Conservation (phyloP, 2,888 invertebrate genomes). For the Biston betularia region DNA sequence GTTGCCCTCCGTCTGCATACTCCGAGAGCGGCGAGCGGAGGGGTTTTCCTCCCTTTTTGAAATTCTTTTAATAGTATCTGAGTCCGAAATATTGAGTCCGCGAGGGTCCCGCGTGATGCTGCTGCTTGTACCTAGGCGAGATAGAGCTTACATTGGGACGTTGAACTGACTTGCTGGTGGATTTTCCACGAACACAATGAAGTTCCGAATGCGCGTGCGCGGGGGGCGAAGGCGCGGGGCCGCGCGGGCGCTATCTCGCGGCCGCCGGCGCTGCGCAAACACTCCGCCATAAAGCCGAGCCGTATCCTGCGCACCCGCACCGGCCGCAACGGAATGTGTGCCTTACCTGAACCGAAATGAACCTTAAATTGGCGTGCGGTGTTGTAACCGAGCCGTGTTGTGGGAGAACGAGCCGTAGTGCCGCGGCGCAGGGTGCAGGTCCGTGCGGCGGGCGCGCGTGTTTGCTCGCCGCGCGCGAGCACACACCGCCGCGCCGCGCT, state of each 20-base stretch:
- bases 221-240: too few relatives aligned
- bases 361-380: not conserved
- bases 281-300: slow-evolving; percentile 19
- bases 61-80: too few relatives aligned
- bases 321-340: not conserved
- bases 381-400: not conserved
- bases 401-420: slow-evolving; percentile 13
- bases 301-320: slow-evolving; percentile 1
- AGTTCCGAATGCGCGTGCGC: too few relatives aligned
- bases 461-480: slow-evolving; percentile 28
- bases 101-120: too few relatives aligned
- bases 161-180: too few relatives aligned
- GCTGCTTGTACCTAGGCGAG: too few relatives aligned
- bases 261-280: slow-evolving; percentile 26
- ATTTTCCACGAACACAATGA: too few relatives aligned
- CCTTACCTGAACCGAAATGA: slow-evolving; percentile 6
- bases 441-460: slow-evolving; percentile 10
- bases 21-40: too few relatives aligned
- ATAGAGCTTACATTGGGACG: too few relatives aligned
- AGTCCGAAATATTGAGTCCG: too few relatives aligned
- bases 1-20: too few relatives aligned
- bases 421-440: slow-evolving; percentile 17
- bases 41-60: too few relatives aligned
- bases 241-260: not conserved
- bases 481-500: slow-evolving; percentile 33